Percentiles rank a stretch among this genome's conserved stretches.
Evolutionary conservation across 2,888 invertebrate genomes (phyloP).

Genomic region (Oligia latruncula): DNA sequence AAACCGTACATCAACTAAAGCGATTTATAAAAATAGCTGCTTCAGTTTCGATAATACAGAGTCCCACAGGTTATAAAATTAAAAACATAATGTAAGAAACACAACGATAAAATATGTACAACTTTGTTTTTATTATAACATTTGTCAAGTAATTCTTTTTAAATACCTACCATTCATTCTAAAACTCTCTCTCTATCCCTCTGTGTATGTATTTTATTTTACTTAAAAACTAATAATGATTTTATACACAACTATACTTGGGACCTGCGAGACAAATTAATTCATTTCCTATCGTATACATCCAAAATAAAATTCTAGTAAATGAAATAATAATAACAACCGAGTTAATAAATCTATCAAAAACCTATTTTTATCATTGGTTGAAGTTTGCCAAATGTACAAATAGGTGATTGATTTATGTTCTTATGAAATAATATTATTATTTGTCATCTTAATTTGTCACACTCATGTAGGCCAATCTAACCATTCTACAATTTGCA

Average conservation of each 20-base stretch:
- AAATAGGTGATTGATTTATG: conserved; percentile 29
- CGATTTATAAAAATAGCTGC: conserved; percentile 59
- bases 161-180: conserved; percentile 17
- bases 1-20: conserved; percentile 61
- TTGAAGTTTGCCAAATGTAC: conserved; percentile 11
- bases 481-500: conserved; percentile 58
- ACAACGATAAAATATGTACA: conserved; percentile 58
- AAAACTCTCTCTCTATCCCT: neutral
- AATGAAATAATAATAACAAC: conserved; percentile 29
- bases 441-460: conserved; percentile 49
- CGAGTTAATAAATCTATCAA: conserved; percentile 5
- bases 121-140: conserved; percentile 21
- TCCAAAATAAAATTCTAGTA: conserved; percentile 14
- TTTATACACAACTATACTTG: conserved; percentile 59
- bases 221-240: conserved; percentile 26
- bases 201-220: conserved; percentile 15
- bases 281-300: neutral
- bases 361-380: conserved; percentile 27
- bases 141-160: conserved; percentile 17
- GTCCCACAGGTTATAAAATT: conserved; percentile 48
- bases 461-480: conserved; percentile 63
- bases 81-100: conserved; percentile 48
- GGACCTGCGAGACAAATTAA: conserved; percentile 35
- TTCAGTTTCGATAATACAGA: conserved; percentile 51
- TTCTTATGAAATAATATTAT: conserved; percentile 33